These are phyloP conservation scores for Mactra quadrangularis DNA, from an alignment of 1,140 invertebrate genomes.

Conservation along the genomic window DNA sequence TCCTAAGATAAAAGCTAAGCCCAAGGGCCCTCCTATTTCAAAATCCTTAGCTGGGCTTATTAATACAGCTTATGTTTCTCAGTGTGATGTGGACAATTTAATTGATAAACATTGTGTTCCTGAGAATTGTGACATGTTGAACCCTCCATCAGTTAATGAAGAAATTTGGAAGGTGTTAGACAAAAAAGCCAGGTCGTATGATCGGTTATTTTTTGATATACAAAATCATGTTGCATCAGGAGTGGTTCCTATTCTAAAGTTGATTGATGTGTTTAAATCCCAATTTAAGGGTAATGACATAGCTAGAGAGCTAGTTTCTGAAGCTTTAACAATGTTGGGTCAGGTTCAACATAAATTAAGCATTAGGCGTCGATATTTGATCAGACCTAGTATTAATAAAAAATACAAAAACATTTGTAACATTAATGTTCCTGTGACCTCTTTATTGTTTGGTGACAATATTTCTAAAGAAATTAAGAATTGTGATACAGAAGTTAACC, in stretches of 20 bases:
- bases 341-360: no score
- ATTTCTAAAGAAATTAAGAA: conserved; percentile 48
- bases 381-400: no score
- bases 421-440: conserved; percentile 15
- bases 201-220: conserved; percentile 8
- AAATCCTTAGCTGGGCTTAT: conserved; percentile 5
- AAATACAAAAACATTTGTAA: no score
- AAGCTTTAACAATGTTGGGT: no score
- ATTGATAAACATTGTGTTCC: conserved; percentile 5
- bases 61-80: conserved; percentile 12
- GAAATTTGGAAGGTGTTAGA: conserved; percentile 34
- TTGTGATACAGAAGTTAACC: no score
- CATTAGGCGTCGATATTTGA: no score
- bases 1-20: neutral
- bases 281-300: no score
- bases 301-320: no score
- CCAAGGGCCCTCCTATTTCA: neutral
- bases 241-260: conserved; percentile 9
- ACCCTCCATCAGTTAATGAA: conserved; percentile 1
- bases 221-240: conserved; percentile 27
- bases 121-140: conserved; percentile 9
- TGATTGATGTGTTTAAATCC: neutral
- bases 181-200: conserved; percentile 19
- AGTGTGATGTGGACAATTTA: neutral
- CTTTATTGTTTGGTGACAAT: conserved; percentile 37